These are phyloP conservation scores for Porites evermanni DNA, from an alignment of 92 coral and sea anemone genomes.

Conservation along the genomic window DNA sequence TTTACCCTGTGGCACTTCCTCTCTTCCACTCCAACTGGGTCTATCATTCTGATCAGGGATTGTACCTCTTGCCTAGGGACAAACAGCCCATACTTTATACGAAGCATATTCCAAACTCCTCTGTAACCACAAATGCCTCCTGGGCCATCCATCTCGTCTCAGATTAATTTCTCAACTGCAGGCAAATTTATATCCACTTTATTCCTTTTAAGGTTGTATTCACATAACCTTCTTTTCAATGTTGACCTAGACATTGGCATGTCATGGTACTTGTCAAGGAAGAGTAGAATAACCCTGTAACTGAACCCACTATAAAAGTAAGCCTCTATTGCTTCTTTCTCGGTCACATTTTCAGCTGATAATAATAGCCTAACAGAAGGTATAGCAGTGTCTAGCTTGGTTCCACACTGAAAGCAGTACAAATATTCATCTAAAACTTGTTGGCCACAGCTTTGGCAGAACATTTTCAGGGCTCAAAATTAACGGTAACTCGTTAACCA, in stretches of 20 bases:
- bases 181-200: slow-evolving; percentile 26
- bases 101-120: slow-evolving; percentile 63
- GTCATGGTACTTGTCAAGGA: not conserved
- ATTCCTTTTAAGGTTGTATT: slow-evolving; percentile 38
- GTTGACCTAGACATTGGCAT: not conserved
- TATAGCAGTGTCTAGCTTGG: no score
- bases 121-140: slow-evolving; percentile 57
- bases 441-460: no score
- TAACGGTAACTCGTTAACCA: no score
- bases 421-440: no score
- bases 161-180: slow-evolving; percentile 30
- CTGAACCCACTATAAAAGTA: slow-evolving; percentile 37
- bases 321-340: slow-evolving; percentile 16
- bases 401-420: no score
- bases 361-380: no score
- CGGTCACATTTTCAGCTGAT: no score
- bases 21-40: slow-evolving; percentile 58
- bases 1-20: slow-evolving; percentile 43
- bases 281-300: not conserved
- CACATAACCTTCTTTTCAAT: slow-evolving; percentile 8
- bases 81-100: slow-evolving; percentile 51
- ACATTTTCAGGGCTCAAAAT: no score
- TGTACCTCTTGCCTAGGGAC: slow-evolving; percentile 54
- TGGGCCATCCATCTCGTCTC: slow-evolving; percentile 48
- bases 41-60: slow-evolving; percentile 39